Base-by-base conservation (phyloP, 2,888 invertebrate genomes). In the Lithophane leautieri region DNA sequence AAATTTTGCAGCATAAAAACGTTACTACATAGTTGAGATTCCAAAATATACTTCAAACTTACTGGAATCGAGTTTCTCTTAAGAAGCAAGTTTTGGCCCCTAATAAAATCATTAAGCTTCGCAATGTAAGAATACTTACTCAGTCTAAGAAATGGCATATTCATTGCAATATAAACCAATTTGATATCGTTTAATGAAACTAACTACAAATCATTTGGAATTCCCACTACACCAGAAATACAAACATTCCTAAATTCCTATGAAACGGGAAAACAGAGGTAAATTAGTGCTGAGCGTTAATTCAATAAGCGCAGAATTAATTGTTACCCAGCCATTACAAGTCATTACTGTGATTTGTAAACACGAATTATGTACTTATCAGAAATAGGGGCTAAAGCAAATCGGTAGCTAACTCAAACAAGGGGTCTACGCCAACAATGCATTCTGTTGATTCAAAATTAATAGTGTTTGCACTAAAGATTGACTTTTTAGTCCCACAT, bases 401-500 rank as follows among this genome's bases (percentile, higher is more conserved):
- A 66, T 44, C 61, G 60, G 42, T 42, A 22, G 76, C 70, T 68
- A 67, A 72, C 70, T 68, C 74, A 81, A 73, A 86, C 68, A 88
- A 79, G 80, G 86, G 86, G 80, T 56, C 78, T 71, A 70, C 61
- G 47, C 52, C 65, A 67, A 70, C 80, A 79, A 72, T 79, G 28
- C 60, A 70, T 76, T 62, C 22, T 82, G 88, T 84, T 84, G 78
- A 84, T 68, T 68, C 66, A 84, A 73, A 70, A 79, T 86, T 86
- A 73, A 71, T 79, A 86, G 22, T 83, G 81, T 88, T 85, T 87
- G 73, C 52, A 58, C 8, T 79, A 70, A 66, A 73, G 87, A 87
- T 87, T 87, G 80, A 83, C 88, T 83, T 87, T 88, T 83, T 65
- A 81, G 76, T 78, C 63, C 56, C 67, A 83, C 63, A 72, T 54